These are phyloP conservation scores for Dicerorhinus sumatrensis DNA, from an alignment of 2,113 vertebrate species.

Conservation along the genomic window DNA sequence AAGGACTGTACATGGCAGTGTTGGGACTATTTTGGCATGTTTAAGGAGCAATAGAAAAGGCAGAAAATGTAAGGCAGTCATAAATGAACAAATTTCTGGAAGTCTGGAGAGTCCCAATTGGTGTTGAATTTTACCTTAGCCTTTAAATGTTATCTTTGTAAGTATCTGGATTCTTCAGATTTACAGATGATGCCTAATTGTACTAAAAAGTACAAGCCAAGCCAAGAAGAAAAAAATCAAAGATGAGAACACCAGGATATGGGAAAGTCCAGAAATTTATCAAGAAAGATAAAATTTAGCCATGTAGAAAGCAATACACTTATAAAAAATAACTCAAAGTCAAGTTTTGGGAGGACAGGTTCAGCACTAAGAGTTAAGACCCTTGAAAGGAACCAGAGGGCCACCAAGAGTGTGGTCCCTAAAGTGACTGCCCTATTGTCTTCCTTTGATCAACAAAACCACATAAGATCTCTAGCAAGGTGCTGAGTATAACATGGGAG, in stretches of 20 bases:
- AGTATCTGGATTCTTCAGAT: background rate
- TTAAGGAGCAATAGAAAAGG: background rate
- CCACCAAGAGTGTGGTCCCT: no score
- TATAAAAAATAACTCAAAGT: background rate
- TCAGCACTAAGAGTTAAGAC: background rate
- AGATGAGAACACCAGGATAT: background rate
- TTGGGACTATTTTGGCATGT: background rate
- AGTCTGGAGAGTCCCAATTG: background rate
- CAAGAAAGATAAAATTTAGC: background rate
- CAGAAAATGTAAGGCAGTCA: background rate
- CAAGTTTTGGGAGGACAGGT: background rate
- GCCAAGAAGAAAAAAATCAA: background rate
- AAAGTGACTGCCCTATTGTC: background rate
- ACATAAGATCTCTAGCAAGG: background rate
- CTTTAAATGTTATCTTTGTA: constrained; percentile 24
- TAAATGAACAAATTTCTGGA: constrained; percentile 4
- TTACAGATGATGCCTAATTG: background rate
- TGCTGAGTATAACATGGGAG: background rate
- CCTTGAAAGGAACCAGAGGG: background rate
- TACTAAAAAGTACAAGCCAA: background rate
- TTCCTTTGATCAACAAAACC: background rate
- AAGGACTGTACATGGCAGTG: background rate
- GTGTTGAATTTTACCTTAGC: background rate
- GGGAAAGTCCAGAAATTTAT: background rate
- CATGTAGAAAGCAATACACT: background rate